Evolutionary conservation across 1,140 invertebrate genomes (phyloP).

Genomic region (Diachasma alloeum): DNA sequence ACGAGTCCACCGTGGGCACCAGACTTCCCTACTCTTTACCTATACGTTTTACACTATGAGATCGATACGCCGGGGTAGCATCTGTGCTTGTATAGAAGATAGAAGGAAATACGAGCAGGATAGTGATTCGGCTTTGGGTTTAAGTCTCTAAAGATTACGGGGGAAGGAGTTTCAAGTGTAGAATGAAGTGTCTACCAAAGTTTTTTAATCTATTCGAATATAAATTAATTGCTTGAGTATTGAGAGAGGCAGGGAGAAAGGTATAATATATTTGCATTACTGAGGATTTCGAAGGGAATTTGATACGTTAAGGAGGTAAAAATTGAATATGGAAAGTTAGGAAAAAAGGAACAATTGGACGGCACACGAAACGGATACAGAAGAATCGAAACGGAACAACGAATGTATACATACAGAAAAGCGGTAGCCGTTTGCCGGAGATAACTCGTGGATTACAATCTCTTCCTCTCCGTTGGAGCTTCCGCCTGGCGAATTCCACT

Average conservation of each 20-base stretch:
- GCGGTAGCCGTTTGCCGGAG: constrained; percentile 14
- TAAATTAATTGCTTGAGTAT: not conserved
- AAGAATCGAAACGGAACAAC: constrained; percentile 5
- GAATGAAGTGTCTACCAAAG: not conserved
- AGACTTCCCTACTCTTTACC: not conserved
- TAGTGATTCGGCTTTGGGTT: constrained; percentile 17
- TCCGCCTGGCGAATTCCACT: constrained; percentile 20
- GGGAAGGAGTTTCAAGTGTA: not conserved
- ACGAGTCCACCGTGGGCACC: constrained; percentile 17
- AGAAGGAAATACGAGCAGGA: not conserved
- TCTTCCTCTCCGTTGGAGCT: constrained; percentile 29
- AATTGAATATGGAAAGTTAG: not conserved
- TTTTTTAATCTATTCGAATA: constrained; percentile 1
- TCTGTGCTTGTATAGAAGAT: constrained; percentile 9
- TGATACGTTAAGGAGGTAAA: not conserved
- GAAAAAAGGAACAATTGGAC: not conserved
- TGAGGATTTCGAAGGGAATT: not conserved
- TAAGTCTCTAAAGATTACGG: constrained; percentile 16
- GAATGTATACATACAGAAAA: constrained; percentile 9
- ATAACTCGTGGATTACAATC: constrained; percentile 34
- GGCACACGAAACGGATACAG: not conserved
- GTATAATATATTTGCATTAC: not conserved
- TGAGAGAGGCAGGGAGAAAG: not conserved
- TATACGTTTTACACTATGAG: not conserved
- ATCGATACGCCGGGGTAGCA: constrained; percentile 17